Evolutionary conservation across 2,888 invertebrate species (phyloP).

Genomic region (Cataglyphis albicans): DNA sequence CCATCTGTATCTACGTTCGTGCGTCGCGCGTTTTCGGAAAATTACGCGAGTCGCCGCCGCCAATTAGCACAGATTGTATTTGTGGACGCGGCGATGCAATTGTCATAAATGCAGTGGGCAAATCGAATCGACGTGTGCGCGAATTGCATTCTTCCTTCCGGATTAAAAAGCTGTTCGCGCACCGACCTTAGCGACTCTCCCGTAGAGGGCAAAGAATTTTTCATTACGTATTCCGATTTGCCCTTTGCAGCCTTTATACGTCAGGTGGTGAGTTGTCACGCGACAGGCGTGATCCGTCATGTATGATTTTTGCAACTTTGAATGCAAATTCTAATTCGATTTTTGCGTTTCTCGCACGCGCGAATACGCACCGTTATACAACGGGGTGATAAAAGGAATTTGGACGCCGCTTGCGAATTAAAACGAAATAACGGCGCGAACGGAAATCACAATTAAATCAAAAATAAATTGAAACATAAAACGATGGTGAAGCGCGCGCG

Average conservation of each 20-base stretch:
- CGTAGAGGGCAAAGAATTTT: not conserved
- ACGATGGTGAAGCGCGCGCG: conserved; percentile 6
- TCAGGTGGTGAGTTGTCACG: not conserved
- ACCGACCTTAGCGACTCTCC: not conserved
- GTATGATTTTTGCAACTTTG: not conserved
- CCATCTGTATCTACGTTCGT: not conserved
- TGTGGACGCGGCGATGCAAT: not conserved
- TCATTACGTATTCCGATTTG: conserved; percentile 11
- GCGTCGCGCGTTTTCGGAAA: conserved; percentile 19
- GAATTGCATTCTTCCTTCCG: conserved; percentile 2
- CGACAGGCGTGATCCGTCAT: not conserved
- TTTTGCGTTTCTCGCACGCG: not conserved
- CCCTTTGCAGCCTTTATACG: not conserved
- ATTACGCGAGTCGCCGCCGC: conserved; percentile 13
- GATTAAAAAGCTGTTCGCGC: not conserved
- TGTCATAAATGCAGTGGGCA: not conserved
- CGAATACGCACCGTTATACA: conserved; percentile 4
- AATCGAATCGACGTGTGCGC: conserved; percentile 7
- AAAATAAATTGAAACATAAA: conserved; percentile 53
- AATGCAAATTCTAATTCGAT: not conserved
- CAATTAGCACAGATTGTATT: conserved; percentile 53
- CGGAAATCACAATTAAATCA: conserved; percentile 51
- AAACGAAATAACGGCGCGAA: conserved; percentile 44
- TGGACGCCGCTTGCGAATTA: conserved; percentile 18
- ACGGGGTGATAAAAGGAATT: conserved; percentile 26